Evolutionary conservation across 2,113 vertebrate genomes (phyloP).

Genomic region (Melanostigma gelatinosum): DNA sequence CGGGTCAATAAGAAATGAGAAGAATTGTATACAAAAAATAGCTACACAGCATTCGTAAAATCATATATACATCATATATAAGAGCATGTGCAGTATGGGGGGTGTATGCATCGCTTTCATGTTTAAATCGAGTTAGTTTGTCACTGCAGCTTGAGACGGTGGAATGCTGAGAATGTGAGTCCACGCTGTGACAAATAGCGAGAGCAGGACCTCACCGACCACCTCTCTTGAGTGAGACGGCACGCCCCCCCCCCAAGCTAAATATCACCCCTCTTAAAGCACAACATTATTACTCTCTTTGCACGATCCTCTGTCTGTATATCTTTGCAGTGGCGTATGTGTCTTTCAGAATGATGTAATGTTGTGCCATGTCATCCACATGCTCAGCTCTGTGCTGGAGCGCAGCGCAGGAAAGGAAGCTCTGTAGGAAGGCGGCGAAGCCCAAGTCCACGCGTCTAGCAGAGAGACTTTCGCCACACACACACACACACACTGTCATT

Average conservation of each 20-base stretch:
- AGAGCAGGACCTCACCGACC: constrained; percentile 30
- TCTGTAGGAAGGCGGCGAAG: constrained; percentile 7
- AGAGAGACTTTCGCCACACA: constrained; percentile 12
- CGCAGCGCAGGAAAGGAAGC: constrained; percentile 5
- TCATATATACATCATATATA: not conserved
- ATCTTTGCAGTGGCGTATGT: not conserved
- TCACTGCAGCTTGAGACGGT: constrained; percentile 23
- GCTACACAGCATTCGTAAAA: not conserved
- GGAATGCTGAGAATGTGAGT: constrained; percentile 70
- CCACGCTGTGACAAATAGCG: constrained; percentile 38
- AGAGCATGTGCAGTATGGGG: not conserved
- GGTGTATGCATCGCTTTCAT: not conserved
- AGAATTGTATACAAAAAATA: not conserved
- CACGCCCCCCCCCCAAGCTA: not conserved
- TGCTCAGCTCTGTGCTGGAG: not conserved
- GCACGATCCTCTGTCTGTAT: not conserved
- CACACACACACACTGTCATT: constrained; percentile 14
- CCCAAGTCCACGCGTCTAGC: constrained; percentile 15
- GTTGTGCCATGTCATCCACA: constrained; percentile 38
- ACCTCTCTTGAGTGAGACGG: constrained; percentile 34
- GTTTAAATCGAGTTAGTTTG: constrained; percentile 15
- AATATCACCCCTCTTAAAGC: constrained; percentile 4
- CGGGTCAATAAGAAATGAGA: not conserved
- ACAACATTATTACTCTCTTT: constrained; percentile 1
- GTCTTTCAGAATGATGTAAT: constrained; percentile 36